Base-by-base conservation (phyloP, 2,888 invertebrate genomes). In the Dryocosmus kuriphilus region DNA sequence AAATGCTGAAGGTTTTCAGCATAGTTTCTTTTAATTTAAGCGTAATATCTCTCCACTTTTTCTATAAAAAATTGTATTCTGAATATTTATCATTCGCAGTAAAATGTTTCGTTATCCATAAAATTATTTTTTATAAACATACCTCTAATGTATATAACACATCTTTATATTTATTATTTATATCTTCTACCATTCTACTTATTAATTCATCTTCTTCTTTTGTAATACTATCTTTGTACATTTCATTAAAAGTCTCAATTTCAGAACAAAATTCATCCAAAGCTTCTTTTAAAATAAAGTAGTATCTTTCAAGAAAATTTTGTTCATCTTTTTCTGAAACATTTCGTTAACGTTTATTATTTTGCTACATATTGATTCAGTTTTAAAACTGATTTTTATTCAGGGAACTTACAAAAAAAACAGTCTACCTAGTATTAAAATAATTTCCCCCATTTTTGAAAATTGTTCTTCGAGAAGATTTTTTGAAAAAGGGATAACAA, bases 381-480 rank as follows among this genome's bases (percentile, higher is more conserved):
- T 51, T 19, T 7, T 4, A 51, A n/a, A n/a, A 8, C n/a, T 8
- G 8, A 8, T n/a, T 51, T n/a, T 51, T n/a, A 51, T 51, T 51
- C 8, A n/a, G 7, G n/a, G 14, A 38, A 38, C 32, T 32, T 32
- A 32, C 16, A 16, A 4, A 41, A 16, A 41, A 55, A 55, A 22
- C 22, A 22, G 22, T 22, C 4, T 60, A 60, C 60, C 60, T 16
- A 60, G 60, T 27, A 27, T 27, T 2, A 16, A 60, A 60, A 27
- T 60, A 27, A 14, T 60, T 60, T 60, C 27, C 6, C 1, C 27
- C 22, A 60, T 24, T 22, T 60, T 14, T 16, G 7, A 60, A 19
- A 76, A 78, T 16, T 77, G 74, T 62, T 81, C 77, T 0, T 79
- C 75, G 24, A 84, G 75, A 76, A 57, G 67, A 0, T 30, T 27